These are phyloP conservation scores for Callitettix versicolor DNA, from an alignment of 1,140 invertebrate genomes.

Conservation along the genomic window DNA sequence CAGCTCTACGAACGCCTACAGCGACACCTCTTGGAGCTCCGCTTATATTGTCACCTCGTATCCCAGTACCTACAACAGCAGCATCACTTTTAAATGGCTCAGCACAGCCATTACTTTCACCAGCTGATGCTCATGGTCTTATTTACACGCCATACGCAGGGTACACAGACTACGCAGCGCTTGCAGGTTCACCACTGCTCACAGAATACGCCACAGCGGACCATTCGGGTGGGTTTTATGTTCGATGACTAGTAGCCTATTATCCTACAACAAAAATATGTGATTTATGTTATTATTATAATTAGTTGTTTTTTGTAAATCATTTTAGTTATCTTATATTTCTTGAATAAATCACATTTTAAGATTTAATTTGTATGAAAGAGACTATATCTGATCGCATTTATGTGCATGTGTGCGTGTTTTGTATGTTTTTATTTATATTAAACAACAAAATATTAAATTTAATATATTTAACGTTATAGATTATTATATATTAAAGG, in stretches of 20 bases:
- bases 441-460: too few relatives aligned
- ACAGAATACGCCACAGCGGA: slow-evolving; percentile 73
- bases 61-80: slow-evolving; percentile 68
- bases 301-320: too few relatives aligned
- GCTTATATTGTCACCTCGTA: slow-evolving; percentile 74
- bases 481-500: too few relatives aligned
- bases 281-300: too few relatives aligned
- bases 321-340: too few relatives aligned
- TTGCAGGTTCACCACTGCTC: slow-evolving; percentile 68
- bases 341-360: too few relatives aligned
- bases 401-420: too few relatives aligned
- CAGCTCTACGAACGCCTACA: slow-evolving; percentile 51
- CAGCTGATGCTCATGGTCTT: slow-evolving; percentile 52
- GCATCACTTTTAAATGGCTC: slow-evolving; percentile 59
- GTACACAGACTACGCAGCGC: slow-evolving; percentile 80
- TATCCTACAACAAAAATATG: too few relatives aligned
- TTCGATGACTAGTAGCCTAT: slow-evolving; percentile 38
- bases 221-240: slow-evolving; percentile 92
- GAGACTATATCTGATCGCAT: too few relatives aligned
- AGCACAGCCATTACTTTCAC: slow-evolving; percentile 52
- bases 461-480: too few relatives aligned
- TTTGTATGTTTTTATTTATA: too few relatives aligned
- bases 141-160: slow-evolving; percentile 64
- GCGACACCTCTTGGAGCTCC: slow-evolving; percentile 65
- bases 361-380: too few relatives aligned